These are phyloP conservation scores for Leptopilina myrica DNA, from an alignment of 2,888 invertebrate species.

Conservation along the genomic window DNA sequence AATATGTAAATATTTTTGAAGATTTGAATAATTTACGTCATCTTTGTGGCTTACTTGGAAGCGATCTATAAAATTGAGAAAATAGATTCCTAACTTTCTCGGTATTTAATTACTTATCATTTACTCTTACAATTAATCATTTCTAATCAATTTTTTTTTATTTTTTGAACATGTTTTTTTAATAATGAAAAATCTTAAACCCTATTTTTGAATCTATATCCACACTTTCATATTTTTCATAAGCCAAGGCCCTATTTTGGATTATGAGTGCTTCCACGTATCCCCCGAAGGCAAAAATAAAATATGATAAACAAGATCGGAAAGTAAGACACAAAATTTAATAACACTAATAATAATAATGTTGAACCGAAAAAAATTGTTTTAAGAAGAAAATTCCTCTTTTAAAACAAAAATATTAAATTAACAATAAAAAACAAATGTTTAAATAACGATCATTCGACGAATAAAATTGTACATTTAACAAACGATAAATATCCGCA, in stretches of 20 bases:
- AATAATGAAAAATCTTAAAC: background rate
- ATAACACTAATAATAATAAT: slow-evolving; percentile 36
- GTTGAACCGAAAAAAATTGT: background rate
- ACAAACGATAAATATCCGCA: no score
- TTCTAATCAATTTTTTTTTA: slow-evolving; percentile 16
- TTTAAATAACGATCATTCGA: no score
- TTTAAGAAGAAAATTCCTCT: no score
- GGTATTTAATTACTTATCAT: background rate
- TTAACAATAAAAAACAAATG: background rate
- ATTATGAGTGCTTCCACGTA: slow-evolving; percentile 55
- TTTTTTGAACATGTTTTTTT: slow-evolving; percentile 42
- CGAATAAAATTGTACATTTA: no score
- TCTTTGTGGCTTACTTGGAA: slow-evolving; percentile 7
- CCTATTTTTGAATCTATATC: slow-evolving; percentile 23
- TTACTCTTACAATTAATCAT: slow-evolving; percentile 39
- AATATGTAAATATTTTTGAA: background rate
- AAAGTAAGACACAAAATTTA: no score
- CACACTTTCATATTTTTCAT: slow-evolving; percentile 45
- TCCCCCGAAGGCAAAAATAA: slow-evolving; percentile 38
- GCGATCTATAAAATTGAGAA: slow-evolving; percentile 17
- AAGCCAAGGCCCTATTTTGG: slow-evolving; percentile 74
- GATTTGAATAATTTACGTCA: background rate
- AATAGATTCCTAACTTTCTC: slow-evolving; percentile 2
- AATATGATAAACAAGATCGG: slow-evolving; percentile 34
- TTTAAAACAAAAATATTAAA: no score